Conservation (phyloP, 2,888 invertebrate species). For the Apamea crenata region DNA sequence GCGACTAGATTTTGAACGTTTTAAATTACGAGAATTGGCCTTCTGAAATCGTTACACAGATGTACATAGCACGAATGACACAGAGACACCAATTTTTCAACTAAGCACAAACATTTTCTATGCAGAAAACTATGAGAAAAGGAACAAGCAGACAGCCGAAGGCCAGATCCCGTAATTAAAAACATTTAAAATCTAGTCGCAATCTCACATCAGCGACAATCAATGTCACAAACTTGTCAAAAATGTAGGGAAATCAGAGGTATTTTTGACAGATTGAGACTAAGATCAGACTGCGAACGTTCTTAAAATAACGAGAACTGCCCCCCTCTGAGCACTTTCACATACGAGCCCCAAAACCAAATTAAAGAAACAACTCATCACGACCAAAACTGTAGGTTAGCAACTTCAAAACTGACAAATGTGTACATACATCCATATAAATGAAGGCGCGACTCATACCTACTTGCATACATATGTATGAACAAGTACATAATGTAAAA, state of each 20-base stretch:
- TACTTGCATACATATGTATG: constrained; percentile 37
- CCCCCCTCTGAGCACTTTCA: background rate
- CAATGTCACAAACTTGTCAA: too few relatives aligned
- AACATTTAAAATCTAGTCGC: too few relatives aligned
- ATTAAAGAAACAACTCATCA: constrained; percentile 13
- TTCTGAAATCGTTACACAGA: background rate
- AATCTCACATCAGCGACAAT: too few relatives aligned
- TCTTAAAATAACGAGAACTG: too few relatives aligned
- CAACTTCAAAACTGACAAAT: constrained; percentile 28
- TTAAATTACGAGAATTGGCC: too few relatives aligned
- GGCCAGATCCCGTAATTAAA: too few relatives aligned
- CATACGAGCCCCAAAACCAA: background rate
- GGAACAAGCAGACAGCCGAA: background rate
- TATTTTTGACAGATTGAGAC: too few relatives aligned
- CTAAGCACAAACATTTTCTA: background rate
- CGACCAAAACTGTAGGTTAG: constrained; percentile 41
- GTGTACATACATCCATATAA: constrained; percentile 3
- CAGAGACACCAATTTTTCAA: background rate
- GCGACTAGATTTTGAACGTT: too few relatives aligned
- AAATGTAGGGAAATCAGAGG: too few relatives aligned
- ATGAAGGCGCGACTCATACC: constrained; percentile 27
- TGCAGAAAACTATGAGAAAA: background rate
- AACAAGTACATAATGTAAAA: constrained; percentile 35
- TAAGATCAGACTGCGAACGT: too few relatives aligned
- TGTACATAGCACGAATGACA: background rate